phyloP scores from a whole-genome alignment of 2,797 vertebrate genomes.

The Glyptemys insculpta region DNA sequence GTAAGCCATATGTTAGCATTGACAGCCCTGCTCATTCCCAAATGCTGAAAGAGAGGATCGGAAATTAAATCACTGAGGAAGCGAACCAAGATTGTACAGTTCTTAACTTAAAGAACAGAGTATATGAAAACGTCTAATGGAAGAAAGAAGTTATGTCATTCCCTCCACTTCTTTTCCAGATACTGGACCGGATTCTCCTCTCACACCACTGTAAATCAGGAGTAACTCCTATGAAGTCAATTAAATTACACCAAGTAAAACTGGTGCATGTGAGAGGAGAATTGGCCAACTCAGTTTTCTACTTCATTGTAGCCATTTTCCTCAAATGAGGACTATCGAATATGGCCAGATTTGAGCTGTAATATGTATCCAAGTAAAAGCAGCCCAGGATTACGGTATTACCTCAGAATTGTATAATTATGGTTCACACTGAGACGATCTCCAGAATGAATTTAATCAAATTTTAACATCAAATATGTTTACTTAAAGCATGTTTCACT shows the following conservation, averaged over 20 bases:
- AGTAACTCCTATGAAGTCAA: not conserved
- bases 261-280: not conserved
- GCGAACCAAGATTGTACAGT: constrained; percentile 11
- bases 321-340: constrained; percentile 39
- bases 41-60: constrained; percentile 24
- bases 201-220: not conserved
- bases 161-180: constrained; percentile 14
- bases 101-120: not conserved
- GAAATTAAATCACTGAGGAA: constrained; percentile 45
- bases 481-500: constrained; percentile 50
- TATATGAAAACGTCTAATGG: constrained; percentile 33
- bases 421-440: constrained; percentile 65
- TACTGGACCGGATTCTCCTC: not conserved
- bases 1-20: constrained; percentile 9
- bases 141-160: not conserved
- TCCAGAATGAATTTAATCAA: constrained; percentile 71
- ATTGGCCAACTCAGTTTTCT: constrained; percentile 2
- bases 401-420: constrained; percentile 75
- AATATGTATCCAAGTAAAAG: constrained; percentile 53
- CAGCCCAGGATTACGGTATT: constrained; percentile 64
- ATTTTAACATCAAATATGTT: constrained; percentile 69
- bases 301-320: constrained; percentile 37
- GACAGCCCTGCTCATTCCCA: not conserved
- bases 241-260: not conserved
- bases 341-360: not conserved